These are phyloP conservation scores for Gymnoscopelus microlampas DNA, from an alignment of 2,797 vertebrate genomes.

Conservation along the genomic window DNA sequence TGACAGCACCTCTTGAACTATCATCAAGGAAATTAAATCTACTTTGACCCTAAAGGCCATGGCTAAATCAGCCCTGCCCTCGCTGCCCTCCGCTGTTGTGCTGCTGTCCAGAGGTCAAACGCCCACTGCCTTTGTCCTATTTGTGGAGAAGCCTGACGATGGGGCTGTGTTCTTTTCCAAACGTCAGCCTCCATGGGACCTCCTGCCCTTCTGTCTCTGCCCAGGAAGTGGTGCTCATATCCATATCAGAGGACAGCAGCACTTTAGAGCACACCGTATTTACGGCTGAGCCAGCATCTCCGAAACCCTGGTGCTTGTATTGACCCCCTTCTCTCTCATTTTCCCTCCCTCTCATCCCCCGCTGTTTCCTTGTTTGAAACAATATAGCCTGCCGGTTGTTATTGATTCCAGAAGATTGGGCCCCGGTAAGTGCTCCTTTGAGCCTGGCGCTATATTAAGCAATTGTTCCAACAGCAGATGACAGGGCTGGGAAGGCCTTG, in stretches of 20 bases:
- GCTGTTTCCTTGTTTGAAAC: conserved; percentile 81
- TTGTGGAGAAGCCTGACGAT: conserved; percentile 48
- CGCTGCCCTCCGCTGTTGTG: conserved; percentile 48
- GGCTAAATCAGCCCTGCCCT: conserved; percentile 2
- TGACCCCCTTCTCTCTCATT: conserved; percentile 68
- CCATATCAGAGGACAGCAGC: conserved; percentile 70
- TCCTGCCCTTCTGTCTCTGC: conserved; percentile 35
- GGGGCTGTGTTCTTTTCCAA: conserved; percentile 58
- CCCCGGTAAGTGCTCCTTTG: conserved; percentile 84
- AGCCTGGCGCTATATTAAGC: conserved; percentile 89
- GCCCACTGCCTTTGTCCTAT: conserved; percentile 63
- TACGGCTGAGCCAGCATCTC: conserved; percentile 71
- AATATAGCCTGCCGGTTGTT: conserved; percentile 81
- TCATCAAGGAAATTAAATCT: conserved; percentile 70
- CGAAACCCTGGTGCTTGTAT: conserved; percentile 70
- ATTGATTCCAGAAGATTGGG: conserved; percentile 86
- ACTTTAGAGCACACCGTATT: conserved; percentile 69
- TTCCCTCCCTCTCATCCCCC: conserved; percentile 51
- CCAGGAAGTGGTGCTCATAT: conserved; percentile 70
- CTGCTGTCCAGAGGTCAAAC: conserved; percentile 60
- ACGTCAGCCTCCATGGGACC: conserved; percentile 41
- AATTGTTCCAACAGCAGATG: conserved; percentile 88
- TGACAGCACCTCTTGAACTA: conserved; percentile 68
- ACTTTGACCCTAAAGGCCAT: conserved; percentile 64
- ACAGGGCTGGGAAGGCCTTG: conserved; percentile 85